Base-by-base conservation (phyloP, 2,797 vertebrate genomes). In the Lepus oiostolus region DNA sequence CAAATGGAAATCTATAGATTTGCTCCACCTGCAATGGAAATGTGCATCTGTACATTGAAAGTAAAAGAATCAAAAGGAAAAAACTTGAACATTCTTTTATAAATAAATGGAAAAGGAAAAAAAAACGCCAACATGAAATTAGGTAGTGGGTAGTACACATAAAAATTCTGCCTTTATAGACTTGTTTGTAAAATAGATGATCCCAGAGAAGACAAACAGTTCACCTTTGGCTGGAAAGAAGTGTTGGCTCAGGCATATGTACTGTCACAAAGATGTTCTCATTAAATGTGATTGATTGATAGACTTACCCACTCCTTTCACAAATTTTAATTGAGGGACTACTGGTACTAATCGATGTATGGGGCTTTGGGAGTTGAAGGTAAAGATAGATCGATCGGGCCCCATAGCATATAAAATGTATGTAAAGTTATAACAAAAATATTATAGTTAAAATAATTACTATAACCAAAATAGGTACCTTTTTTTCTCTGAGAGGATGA, bases 401-500 rank as follows among this genome's bases (percentile, higher is more conserved):
- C 30, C 5, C 47, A 79, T 47, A 89, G 35, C 32, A 26, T 4
- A 47, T 65, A 91, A 91, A 89, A 32, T 75, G 58, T 58, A 68
- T 80, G 16, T 54, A 81, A 70, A 93, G 13, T 84, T 85, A 62
- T 74, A 85, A 52, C 16, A 91, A 72, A 26, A 42, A 52, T 81
- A 60, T 62, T 81, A 71, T 2, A 54, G 70, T 90, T 75, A 32
- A 35, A 91, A 30, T 52, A 67, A 12, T 80, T 38, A 94, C 83
- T 77, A 28, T 47, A 88, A 75, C 22, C 84, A 65, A 93, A 80
- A n/a, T 71, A 1, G 11, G 8, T 94, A 93, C 74, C 4, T 30
- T 63, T 88, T 92, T 95, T 84, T 63, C 68, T 93, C 35, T 32
- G 68, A 82, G 76, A 86, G 63, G n/a, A 65, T 85, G 30, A 65